Evolutionary conservation across 2,888 invertebrate genomes (phyloP).

Genomic region (Copidosoma aretas): DNA sequence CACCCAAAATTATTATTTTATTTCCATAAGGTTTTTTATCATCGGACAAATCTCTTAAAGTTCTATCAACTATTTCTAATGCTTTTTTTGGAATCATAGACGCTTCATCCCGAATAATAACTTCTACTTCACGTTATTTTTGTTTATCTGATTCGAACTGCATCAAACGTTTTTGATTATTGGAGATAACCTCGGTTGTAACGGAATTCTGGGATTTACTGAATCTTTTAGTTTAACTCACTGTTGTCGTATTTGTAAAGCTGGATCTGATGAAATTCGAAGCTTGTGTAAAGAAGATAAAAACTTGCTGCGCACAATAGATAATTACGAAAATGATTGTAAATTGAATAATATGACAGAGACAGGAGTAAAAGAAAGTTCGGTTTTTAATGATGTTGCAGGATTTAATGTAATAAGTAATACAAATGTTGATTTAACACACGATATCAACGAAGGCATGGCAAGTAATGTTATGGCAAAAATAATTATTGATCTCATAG

Average conservation of each 20-base stretch:
- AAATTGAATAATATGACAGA: not conserved
- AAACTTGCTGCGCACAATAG: slow-evolving; percentile 9
- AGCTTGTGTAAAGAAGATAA: slow-evolving; percentile 3
- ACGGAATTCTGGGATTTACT: not conserved
- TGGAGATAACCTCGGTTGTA: not conserved
- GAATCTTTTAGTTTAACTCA: not conserved
- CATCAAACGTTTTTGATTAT: not conserved
- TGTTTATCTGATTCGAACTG: too few relatives aligned
- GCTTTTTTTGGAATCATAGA: too few relatives aligned
- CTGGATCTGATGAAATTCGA: slow-evolving; percentile 13
- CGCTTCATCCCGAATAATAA: too few relatives aligned
- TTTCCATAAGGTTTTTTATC: too few relatives aligned
- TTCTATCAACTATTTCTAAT: too few relatives aligned
- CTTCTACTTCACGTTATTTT: too few relatives aligned
- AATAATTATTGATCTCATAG: slow-evolving; percentile 6
- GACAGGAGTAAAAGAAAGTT: slow-evolving; percentile 18
- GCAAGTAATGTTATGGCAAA: slow-evolving; percentile 19
- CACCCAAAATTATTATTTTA: too few relatives aligned
- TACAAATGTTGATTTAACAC: slow-evolving; percentile 17
- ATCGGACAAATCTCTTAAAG: too few relatives aligned
- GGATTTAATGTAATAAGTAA: slow-evolving; percentile 10
- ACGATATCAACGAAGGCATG: slow-evolving; percentile 21
- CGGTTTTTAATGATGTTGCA: slow-evolving; percentile 16
- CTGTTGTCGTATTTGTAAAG: slow-evolving; percentile 14
- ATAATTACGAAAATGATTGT: slow-evolving; percentile 21